Evolutionary conservation across 2,797 vertebrate genomes (phyloP).

Genomic region (Rhinoraja longicauda): DNA sequence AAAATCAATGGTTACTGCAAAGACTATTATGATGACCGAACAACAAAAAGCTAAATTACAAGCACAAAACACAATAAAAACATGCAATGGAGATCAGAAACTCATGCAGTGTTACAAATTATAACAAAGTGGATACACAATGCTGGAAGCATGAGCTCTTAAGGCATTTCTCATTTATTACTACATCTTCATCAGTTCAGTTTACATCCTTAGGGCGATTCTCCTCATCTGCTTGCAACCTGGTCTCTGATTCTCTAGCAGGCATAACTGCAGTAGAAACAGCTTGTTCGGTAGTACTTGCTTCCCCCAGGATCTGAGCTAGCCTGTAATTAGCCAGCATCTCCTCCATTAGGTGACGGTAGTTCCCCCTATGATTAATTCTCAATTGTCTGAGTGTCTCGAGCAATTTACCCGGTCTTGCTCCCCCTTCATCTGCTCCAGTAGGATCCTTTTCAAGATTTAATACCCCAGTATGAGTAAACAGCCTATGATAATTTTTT

Average conservation of each 20-base stretch:
- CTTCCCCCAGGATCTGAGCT: conserved; percentile 67
- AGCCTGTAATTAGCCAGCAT: conserved; percentile 80
- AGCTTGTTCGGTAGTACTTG: conserved; percentile 54
- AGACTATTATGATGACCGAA: background rate
- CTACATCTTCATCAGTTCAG: conserved; percentile 56
- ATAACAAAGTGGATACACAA: conserved; percentile 29
- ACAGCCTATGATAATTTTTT: conserved; percentile 51
- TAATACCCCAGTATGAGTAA: conserved; percentile 87
- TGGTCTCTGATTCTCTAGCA: conserved; percentile 49
- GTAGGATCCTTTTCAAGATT: conserved; percentile 85
- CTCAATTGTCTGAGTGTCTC: conserved; percentile 95
- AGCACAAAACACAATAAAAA: conserved; percentile 16
- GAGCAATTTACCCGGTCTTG: conserved; percentile 76
- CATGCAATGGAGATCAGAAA: conserved; percentile 30
- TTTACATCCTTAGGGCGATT: conserved; percentile 52
- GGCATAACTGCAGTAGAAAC: conserved; percentile 57
- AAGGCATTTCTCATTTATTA: conserved; percentile 22
- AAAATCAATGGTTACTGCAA: conserved; percentile 16
- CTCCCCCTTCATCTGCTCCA: conserved; percentile 71
- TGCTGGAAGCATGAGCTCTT: conserved; percentile 7
- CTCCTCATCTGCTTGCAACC: conserved; percentile 51
- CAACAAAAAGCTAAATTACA: conserved; percentile 32
- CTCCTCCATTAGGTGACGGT: conserved; percentile 90
- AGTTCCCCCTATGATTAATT: conserved; percentile 94
- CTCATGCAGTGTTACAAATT: conserved; percentile 32